Conservation (phyloP, 2,797 vertebrate genomes). For the Labeo calbasu region DNA sequence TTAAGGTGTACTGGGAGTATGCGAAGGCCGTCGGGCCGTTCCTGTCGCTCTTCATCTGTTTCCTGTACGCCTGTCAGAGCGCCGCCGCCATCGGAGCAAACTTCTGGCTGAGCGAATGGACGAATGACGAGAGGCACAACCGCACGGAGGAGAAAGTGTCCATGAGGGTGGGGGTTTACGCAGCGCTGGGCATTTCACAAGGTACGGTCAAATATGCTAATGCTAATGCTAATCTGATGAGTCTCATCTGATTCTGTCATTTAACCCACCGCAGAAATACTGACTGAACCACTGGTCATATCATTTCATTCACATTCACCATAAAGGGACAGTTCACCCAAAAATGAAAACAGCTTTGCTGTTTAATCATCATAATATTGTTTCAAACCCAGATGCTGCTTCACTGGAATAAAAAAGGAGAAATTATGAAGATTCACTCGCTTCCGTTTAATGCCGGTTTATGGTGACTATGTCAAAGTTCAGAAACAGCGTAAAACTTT, state of each 20-base stretch:
- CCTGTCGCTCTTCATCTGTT: slow-evolving; percentile 81
- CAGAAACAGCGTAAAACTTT: not conserved
- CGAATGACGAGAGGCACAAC: slow-evolving; percentile 78
- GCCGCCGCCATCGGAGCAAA: slow-evolving; percentile 88
- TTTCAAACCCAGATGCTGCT: not conserved
- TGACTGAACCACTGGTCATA: not conserved
- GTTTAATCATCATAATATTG: not conserved
- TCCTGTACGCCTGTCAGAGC: slow-evolving; percentile 89
- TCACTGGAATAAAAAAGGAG: not conserved
- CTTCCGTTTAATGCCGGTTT: not conserved
- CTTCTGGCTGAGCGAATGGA: slow-evolving; percentile 95
- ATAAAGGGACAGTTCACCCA: not conserved
- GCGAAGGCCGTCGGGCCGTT: slow-evolving; percentile 83
- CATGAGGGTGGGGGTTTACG: slow-evolving; percentile 89
- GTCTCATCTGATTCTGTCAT: not conserved
- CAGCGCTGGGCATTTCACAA: slow-evolving; percentile 88
- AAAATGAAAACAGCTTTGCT: not conserved
- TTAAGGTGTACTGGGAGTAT: slow-evolving; percentile 89
- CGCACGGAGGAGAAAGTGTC: slow-evolving; percentile 73
- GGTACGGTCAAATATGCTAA: slow-evolving; percentile 74
- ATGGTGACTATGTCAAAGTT: not conserved
- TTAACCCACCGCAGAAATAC: not conserved
- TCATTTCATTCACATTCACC: not conserved
- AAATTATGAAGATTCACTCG: not conserved
- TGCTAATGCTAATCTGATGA: not conserved